Evolutionary conservation across 2,888 invertebrate genomes (phyloP).

Genomic region (Rotaria sp.): DNA sequence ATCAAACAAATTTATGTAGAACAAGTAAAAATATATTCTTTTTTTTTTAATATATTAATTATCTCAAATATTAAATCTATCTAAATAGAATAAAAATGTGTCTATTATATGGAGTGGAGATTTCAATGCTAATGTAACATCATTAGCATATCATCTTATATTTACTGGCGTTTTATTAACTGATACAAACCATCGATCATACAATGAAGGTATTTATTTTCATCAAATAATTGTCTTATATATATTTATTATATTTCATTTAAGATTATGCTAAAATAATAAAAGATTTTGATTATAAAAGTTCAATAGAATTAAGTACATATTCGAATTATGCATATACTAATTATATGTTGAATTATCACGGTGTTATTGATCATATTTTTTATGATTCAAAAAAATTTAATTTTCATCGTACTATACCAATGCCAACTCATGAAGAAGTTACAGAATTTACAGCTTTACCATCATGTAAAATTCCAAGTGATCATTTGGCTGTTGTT

Average conservation of each 20-base stretch:
- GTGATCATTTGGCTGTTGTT: conserved; percentile 82
- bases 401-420: not conserved
- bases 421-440: conserved; percentile 70
- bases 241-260: not conserved
- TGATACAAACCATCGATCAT: not conserved
- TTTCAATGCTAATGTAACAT: not conserved
- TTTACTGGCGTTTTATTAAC: not conserved
- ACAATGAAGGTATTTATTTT: not conserved
- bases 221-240: too few relatives aligned
- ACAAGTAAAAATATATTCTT: not conserved
- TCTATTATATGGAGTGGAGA: not conserved
- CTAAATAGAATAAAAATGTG: not conserved
- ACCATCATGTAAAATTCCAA: conserved; percentile 81
- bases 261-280: not conserved
- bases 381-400: not conserved
- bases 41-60: not conserved
- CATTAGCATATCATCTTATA: not conserved
- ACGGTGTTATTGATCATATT: not conserved
- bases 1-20: not conserved
- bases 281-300: not conserved
- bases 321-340: not conserved
- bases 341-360: not conserved
- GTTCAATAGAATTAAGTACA: not conserved
- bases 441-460: conserved; percentile 68
- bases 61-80: not conserved